Conservation (phyloP, 1,140 invertebrate species). For the Armadillidium nasatum region DNA sequence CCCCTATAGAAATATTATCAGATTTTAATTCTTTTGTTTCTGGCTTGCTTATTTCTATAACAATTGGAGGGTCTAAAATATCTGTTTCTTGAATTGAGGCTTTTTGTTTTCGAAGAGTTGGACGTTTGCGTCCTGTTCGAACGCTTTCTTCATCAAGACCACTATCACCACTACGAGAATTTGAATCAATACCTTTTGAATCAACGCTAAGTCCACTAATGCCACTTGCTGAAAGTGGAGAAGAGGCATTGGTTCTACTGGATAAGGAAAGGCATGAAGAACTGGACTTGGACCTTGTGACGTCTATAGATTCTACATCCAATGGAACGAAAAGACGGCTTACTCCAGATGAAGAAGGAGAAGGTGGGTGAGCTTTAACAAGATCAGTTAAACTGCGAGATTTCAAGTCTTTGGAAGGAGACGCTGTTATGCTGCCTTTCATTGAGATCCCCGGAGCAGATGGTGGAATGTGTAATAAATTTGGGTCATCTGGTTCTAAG, state of each 20-base stretch:
- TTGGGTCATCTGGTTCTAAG: constrained; percentile 63
- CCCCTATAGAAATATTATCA: constrained; percentile 16
- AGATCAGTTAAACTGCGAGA: constrained; percentile 38
- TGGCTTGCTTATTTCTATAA: constrained; percentile 42
- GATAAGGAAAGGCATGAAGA: constrained; percentile 40
- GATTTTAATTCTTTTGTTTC: constrained; percentile 30
- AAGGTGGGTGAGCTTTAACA: constrained; percentile 28
- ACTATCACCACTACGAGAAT: constrained; percentile 16
- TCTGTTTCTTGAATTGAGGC: constrained; percentile 42
- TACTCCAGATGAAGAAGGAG: background rate
- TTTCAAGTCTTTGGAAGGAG: constrained; percentile 19
- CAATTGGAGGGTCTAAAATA: constrained; percentile 33
- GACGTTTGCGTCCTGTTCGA: constrained; percentile 43
- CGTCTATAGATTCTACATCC: constrained; percentile 37
- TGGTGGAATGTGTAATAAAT: constrained; percentile 38
- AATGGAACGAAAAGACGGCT: constrained; percentile 25
- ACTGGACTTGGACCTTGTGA: constrained; percentile 47
- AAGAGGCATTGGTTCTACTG: constrained; percentile 7
- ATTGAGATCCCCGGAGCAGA: constrained; percentile 22
- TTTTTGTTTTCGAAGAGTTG: constrained; percentile 40
- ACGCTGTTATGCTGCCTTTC: background rate
- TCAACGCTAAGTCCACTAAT: constrained; percentile 46
- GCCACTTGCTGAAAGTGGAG: constrained; percentile 17
- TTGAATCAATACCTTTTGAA: constrained; percentile 36
- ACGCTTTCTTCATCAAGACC: constrained; percentile 16